Conservation (phyloP, 2,113 vertebrate genomes). For the Chloropsis cyanopogon region DNA sequence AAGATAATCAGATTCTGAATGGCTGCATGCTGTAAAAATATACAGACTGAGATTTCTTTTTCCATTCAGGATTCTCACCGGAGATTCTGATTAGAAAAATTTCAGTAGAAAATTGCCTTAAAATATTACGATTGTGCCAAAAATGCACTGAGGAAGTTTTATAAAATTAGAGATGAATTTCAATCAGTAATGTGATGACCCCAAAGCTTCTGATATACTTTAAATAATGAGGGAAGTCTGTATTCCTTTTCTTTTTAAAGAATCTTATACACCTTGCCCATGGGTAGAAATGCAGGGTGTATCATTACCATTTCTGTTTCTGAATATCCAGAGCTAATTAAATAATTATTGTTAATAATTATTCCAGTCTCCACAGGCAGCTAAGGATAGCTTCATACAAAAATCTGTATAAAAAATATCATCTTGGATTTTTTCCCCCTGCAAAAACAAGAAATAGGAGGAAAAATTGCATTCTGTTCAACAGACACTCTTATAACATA, state of each 20-base stretch:
- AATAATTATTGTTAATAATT: conserved; percentile 41
- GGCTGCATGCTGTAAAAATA: conserved; percentile 68
- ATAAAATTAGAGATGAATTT: conserved; percentile 1
- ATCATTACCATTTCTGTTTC: background rate
- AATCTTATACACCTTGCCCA: background rate
- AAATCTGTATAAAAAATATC: background rate
- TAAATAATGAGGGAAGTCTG: conserved; percentile 23
- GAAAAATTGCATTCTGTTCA: background rate
- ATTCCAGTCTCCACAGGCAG: conserved; percentile 4
- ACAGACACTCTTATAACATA: background rate
- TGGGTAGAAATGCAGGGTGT: background rate
- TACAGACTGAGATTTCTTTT: conserved; percentile 56
- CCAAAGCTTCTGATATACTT: conserved; percentile 11
- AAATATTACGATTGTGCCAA: background rate
- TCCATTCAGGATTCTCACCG: conserved; percentile 31
- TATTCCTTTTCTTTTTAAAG: background rate
- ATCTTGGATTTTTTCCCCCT: accelerated
- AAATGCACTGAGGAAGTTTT: background rate
- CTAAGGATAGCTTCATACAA: background rate
- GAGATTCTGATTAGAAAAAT: conserved; percentile 48
- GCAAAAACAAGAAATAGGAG: background rate
- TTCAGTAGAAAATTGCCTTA: conserved; percentile 38
- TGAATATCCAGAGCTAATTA: conserved; percentile 30
- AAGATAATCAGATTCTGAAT: conserved; percentile 78
- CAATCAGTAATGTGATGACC: background rate